These are phyloP conservation scores for Ornithoptera priamus DNA, from an alignment of 2,888 invertebrate species.

Conservation along the genomic window DNA sequence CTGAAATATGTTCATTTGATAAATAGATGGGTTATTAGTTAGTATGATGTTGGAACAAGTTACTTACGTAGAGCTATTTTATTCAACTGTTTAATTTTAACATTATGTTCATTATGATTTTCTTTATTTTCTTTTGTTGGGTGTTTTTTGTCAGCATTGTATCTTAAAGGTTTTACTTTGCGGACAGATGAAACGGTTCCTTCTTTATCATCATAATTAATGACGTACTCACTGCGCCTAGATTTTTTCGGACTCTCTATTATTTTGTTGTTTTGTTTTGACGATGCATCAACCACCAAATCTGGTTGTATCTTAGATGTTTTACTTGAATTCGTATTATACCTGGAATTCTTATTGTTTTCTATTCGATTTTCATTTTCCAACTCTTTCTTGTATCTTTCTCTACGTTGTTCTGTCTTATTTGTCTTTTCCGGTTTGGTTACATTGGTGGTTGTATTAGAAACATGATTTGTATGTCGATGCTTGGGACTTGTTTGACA, in stretches of 20 bases:
- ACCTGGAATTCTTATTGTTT: conserved; percentile 25
- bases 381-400: conserved; percentile 1
- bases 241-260: conserved; percentile 42
- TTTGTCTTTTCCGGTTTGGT: conserved; percentile 9
- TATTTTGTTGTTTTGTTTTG: conserved; percentile 36
- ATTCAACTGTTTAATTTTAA: conserved; percentile 54
- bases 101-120: conserved; percentile 48
- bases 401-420: neutral
- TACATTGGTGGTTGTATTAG: neutral
- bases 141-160: conserved; percentile 55
- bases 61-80: conserved; percentile 74
- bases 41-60: conserved; percentile 60
- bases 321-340: conserved; percentile 31
- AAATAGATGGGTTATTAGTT: conserved; percentile 47
- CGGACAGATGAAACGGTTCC: conserved; percentile 71
- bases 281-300: conserved; percentile 27
- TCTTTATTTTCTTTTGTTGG: conserved; percentile 54
- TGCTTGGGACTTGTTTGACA: conserved; percentile 7
- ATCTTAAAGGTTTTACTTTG: conserved; percentile 57
- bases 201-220: conserved; percentile 74
- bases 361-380: conserved; percentile 31
- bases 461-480: conserved; percentile 10
- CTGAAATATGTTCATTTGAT: conserved; percentile 72
- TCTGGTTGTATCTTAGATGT: conserved; percentile 5
- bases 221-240: conserved; percentile 65